A percentile compares a stretch with the other conserved stretches of the same genome.
Evolutionary conservation across 2,888 invertebrate species (phyloP).

Genomic region (Mythimna albipuncta): DNA sequence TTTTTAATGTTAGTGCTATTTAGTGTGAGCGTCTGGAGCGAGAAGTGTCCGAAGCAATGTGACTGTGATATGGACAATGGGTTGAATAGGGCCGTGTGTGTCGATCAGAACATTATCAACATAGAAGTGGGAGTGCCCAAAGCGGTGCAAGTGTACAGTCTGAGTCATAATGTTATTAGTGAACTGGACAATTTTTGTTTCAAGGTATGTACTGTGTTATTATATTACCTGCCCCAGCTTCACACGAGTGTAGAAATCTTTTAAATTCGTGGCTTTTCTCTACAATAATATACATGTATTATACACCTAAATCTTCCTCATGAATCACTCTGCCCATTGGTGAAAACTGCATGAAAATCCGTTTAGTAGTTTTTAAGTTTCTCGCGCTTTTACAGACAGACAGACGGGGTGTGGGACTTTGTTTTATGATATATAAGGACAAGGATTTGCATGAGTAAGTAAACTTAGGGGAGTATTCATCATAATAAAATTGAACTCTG

Average conservation of each 20-base stretch:
- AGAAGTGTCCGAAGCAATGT: constrained; percentile 89
- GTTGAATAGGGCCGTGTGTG: constrained; percentile 88
- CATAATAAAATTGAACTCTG: not conserved
- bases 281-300: too few relatives aligned
- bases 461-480: not conserved
- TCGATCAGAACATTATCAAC: constrained; percentile 90
- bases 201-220: constrained; percentile 79
- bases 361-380: too few relatives aligned
- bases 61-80: constrained; percentile 88
- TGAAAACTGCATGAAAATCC: too few relatives aligned
- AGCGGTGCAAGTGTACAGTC: constrained; percentile 91
- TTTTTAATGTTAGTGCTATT: constrained; percentile 66
- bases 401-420: too few relatives aligned
- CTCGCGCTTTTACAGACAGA: too few relatives aligned
- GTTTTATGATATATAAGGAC: too few relatives aligned
- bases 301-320: too few relatives aligned
- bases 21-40: constrained; percentile 64
- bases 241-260: too few relatives aligned
- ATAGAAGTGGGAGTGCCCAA: constrained; percentile 91
- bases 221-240: not conserved
- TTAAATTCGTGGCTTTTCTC: too few relatives aligned
- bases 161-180: constrained; percentile 92
- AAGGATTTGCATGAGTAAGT: constrained; percentile 8
- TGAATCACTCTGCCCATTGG: too few relatives aligned
- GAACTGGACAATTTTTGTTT: constrained; percentile 91